Base-by-base conservation (phyloP, 2,113 vertebrate genomes). In the Noturus placidus region DNA sequence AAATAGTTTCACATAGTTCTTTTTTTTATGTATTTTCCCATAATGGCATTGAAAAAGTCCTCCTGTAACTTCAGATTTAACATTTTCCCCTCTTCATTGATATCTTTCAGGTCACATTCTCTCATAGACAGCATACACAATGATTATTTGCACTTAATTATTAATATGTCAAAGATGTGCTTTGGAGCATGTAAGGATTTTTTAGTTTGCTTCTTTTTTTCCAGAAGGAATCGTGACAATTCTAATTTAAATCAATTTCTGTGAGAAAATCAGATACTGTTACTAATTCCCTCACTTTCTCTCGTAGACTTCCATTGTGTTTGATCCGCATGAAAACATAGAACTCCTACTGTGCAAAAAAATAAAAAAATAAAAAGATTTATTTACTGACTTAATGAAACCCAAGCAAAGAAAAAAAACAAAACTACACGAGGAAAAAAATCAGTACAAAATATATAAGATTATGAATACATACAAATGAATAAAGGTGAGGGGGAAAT, bases 131-230 rank as follows among this genome's bases (percentile, higher is more conserved):
- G 92, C 91, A 95, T 94, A 92, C 92, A 92, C 92, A 92, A 94
- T 95, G 91, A 94, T 95, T 94, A 93, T 95, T 94, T 95, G 93
- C 91, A 92, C 94, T 94, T 93, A 94, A 94, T 95, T 93, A 94
- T 95, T 94, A 93, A 95, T 95, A 93, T 91, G 87, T 90, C 91
- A 90, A 92, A 94, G 92, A 93, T 93, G 94, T 38, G 50, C 50
- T 42, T 56, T 69, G 33, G 14, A 46, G 22, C 59, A 22, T 70
- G 50, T 20, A 92, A 91, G 93, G 93, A 95, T 94, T 93, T 94
- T 95, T 94, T 52, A 27, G 2, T 52, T 72, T 72, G 5, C 1
- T 1, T 5, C 17, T 52, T 30, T 30, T 76, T 27, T 0, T n/a
- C 27, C 0, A 38, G 11, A 11, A 27, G 10, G 30, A 59, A 81